A percentile compares a stretch with the other conserved stretches of the same genome.
phyloP scores from a whole-genome alignment of 2,888 invertebrate genomes.

The Campoplex capitator region DNA sequence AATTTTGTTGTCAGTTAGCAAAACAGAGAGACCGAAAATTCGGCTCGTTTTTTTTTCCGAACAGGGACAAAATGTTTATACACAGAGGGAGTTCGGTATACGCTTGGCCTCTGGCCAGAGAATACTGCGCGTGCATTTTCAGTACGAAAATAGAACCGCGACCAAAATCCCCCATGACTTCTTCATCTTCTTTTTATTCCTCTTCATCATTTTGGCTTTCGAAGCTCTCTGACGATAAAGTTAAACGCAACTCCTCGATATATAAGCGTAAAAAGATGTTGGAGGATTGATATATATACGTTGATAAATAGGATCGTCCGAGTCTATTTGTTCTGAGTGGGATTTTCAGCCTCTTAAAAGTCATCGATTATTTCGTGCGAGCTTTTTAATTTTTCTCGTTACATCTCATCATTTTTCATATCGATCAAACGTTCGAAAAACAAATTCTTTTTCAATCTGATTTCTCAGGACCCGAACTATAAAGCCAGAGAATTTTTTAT shows the following conservation, averaged over 20 bases:
- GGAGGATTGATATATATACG: conserved; percentile 4
- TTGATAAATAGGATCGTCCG: background rate
- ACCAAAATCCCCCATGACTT: conserved; percentile 83
- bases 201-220: conserved; percentile 69
- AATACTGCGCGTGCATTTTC: conserved; percentile 83
- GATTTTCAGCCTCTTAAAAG: background rate
- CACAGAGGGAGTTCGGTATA: conserved; percentile 71
- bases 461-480: background rate
- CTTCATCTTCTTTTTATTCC: conserved; percentile 70
- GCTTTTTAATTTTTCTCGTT: background rate
- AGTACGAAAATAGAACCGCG: conserved; percentile 81
- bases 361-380: background rate
- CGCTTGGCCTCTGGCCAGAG: conserved; percentile 81
- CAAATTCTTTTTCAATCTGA: background rate
- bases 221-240: conserved; percentile 63
- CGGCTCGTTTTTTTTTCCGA: conserved; percentile 67
- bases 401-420: background rate
- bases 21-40: conserved; percentile 54
- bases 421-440: background rate
- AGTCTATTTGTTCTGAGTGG: background rate
- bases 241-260: conserved; percentile 57
- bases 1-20: conserved; percentile 1
- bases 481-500: background rate
- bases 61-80: conserved; percentile 81
- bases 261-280: conserved; percentile 19